These are phyloP conservation scores for Rhysida immarginata DNA, from an alignment of 1,140 invertebrate genomes.

Conservation along the genomic window DNA sequence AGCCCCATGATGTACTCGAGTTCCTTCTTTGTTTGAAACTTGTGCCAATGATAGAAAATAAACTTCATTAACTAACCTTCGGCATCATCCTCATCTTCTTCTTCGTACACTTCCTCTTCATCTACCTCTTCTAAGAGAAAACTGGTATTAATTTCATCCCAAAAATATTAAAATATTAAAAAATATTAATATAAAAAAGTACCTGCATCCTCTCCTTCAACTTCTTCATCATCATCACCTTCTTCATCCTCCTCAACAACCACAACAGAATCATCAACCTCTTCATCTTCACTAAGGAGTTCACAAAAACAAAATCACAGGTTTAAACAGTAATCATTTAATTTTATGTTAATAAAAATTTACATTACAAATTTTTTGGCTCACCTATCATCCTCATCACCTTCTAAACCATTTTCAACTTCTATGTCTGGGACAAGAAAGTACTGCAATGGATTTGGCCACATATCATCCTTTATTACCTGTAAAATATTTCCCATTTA, in stretches of 20 bases:
- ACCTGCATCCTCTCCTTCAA: slow-evolving; percentile 30
- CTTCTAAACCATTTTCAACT: slow-evolving; percentile 45
- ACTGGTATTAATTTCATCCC: too few species aligned
- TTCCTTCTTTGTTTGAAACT: too few species aligned
- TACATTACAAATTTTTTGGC: slow-evolving; percentile 21
- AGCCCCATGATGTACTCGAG: too few species aligned
- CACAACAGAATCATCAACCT: slow-evolving; percentile 24
- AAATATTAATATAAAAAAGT: too few species aligned
- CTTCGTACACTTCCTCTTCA: too few species aligned
- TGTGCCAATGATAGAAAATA: too few species aligned
- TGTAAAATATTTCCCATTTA: too few species aligned
- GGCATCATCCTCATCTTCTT: too few species aligned
- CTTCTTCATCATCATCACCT: slow-evolving; percentile 36
- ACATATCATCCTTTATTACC: slow-evolving; percentile 71
- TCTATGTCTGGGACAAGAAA: slow-evolving; percentile 66
- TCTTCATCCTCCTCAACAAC: slow-evolving; percentile 25
- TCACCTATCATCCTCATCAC: slow-evolving; percentile 35
- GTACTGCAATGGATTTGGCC: slow-evolving; percentile 82
- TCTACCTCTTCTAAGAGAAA: too few species aligned
- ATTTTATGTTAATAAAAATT: background rate
- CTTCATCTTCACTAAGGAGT: slow-evolving; percentile 24
- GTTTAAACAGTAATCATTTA: background rate
- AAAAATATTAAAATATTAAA: too few species aligned
- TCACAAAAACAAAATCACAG: background rate
- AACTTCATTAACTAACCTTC: too few species aligned